Evolutionary conservation across 2,797 vertebrate genomes (phyloP).

Genomic region (Chaenodraco wilsoni): DNA sequence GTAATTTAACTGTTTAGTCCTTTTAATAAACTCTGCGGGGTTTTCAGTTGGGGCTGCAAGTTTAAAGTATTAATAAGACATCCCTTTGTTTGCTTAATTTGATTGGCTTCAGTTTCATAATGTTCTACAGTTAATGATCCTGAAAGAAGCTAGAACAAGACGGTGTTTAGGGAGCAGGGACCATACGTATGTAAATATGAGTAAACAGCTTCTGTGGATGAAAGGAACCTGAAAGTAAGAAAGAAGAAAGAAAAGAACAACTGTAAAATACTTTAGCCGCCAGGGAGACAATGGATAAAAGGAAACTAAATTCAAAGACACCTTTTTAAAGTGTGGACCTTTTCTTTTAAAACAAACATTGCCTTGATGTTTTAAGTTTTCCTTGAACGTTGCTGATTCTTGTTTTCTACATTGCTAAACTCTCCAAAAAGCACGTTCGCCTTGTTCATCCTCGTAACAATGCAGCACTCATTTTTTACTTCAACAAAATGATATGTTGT

Average conservation of each 20-base stretch:
- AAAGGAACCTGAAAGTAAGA: background rate
- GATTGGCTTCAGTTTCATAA: conserved; percentile 22
- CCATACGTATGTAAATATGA: conserved; percentile 16
- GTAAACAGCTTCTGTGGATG: conserved; percentile 16
- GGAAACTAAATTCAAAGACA: background rate
- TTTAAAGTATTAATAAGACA: conserved; percentile 38
- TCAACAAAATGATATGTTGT: background rate
- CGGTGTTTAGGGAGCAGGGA: conserved; percentile 15
- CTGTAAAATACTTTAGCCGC: background rate
- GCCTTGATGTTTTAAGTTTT: background rate
- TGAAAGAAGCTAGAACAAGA: conserved; percentile 25
- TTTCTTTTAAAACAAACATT: background rate
- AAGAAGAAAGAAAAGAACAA: background rate
- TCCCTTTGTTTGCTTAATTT: conserved; percentile 37
- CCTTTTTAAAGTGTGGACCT: background rate
- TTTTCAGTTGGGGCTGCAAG: conserved; percentile 5
- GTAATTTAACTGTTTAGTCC: conserved; percentile 23
- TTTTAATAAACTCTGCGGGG: conserved; percentile 11
- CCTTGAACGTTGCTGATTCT: background rate
- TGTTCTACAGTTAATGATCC: conserved; percentile 26
- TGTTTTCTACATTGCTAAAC: conserved; percentile 1
- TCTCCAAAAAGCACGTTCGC: background rate
- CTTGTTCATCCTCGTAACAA: background rate
- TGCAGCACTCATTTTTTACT: conserved; percentile 2
- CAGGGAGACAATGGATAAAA: background rate